Base-by-base conservation (phyloP, 2,113 vertebrate species). In the Clinocottus analis region DNA sequence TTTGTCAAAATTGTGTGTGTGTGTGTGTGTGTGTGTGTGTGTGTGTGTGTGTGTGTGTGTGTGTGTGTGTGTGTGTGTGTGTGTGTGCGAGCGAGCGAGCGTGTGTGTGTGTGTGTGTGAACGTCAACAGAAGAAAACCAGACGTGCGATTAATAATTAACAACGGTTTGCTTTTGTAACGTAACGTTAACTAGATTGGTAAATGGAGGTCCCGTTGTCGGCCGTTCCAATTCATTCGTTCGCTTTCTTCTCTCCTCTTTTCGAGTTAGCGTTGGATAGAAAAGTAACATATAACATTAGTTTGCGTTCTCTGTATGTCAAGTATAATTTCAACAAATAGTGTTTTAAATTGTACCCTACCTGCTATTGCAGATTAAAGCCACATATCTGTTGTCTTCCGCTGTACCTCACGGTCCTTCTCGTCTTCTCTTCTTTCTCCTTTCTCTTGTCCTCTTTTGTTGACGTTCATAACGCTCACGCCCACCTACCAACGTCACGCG, bases 371-470 rank as follows among this genome's bases (percentile, higher is more conserved):
- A 9, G 19, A 23, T 91, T 88, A 93, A 59, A 90, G 82, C 90
- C 85, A 72, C 92, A 93, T 92, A 70, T 81, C 82, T 75, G 25
- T 58, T 63, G 23, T 75, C 17, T 7, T 53, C 39, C 21, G 39
- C 19, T 64, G 62, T 43, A 6, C 2, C 19, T 45, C 64, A 61
- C 33, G 11, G 25, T 75, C 64, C 31, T 85, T 74, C 60, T 67
- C 41, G 29, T 71, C 67, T 73, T 85, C 31, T 62, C 1, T 16
- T 65, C 69, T 66, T 45, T 77, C 55, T 43, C 29, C 41, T 70
- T 72, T 89, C 66, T 83, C 75, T 65, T 58, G 68, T 82, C 86
- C 33, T 79, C 84, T 85, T 92, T 92, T 93, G 92, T 93, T 93
- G 92, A 92, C 49, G 90, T 93, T 85, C 70, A 60, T 0, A 53